A percentile compares a stretch with the other conserved stretches of the same genome.
phyloP scores from a whole-genome alignment of 2,113 vertebrate genomes.

The Actenoides lindsayi region DNA sequence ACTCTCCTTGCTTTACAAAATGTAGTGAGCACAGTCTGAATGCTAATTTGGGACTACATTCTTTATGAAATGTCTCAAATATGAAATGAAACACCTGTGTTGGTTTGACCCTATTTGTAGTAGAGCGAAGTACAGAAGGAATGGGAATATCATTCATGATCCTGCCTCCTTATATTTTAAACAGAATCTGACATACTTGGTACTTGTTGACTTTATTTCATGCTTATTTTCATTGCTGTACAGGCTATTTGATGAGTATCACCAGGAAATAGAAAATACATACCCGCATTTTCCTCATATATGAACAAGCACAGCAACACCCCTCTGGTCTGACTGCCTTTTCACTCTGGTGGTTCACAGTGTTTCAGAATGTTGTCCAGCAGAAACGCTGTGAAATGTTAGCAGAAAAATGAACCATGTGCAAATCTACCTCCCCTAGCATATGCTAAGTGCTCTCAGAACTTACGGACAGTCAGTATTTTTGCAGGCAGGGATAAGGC shows the following conservation, averaged over 20 bases:
- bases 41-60: neutral
- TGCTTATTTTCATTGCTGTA: neutral
- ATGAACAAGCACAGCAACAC: neutral
- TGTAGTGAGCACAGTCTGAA: neutral
- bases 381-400: neutral
- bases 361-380: neutral
- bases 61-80: neutral
- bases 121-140: neutral
- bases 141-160: neutral
- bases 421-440: neutral
- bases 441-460: neutral
- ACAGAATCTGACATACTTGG: neutral
- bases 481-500: neutral
- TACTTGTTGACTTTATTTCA: neutral
- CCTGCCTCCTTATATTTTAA: neutral
- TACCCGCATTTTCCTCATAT: neutral
- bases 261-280: neutral
- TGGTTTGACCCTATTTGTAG: neutral
- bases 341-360: fast-evolving
- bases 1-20: neutral
- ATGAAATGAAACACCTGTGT: neutral
- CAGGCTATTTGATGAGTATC: neutral
- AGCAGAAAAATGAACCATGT: neutral
- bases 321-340: neutral
- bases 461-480: neutral